Base-by-base conservation (phyloP, 1,140 invertebrate species). In the Cherax quadricarinatus region DNA sequence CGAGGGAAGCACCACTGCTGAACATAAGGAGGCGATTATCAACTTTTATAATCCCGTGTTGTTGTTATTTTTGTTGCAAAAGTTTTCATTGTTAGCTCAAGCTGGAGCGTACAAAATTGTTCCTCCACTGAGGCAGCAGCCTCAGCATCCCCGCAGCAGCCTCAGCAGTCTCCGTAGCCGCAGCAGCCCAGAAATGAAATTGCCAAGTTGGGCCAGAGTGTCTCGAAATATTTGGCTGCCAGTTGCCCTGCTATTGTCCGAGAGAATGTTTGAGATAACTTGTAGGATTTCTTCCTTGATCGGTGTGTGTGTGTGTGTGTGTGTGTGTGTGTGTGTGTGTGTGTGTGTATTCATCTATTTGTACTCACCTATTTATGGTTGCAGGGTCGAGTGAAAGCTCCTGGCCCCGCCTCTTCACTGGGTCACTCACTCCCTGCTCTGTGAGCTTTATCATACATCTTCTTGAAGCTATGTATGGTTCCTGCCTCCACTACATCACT, bases 211-310 rank as follows among this genome's bases (percentile, higher is more conserved):
- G 79, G 21, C 6, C 70, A 30, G 24, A 75, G 70, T 75, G 70
- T n/a, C 70, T 75, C 70, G 66, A 86, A 86, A 86, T 86, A 86
- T 86, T 86, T 53, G 62, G 84, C 53, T 86, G 84, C 9, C 62
- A 86, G 84, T 86, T 86, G 4, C 70, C 62, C 62, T 75, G 62
- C 41, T 62, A 24, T 62, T 86, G 57, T 57, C 62, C 84, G 48
- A 53, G 70, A 21, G 75, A 41, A 86, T 86, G 84, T 62, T 86
- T 86, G 66, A 86, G 84, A 86, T 86, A 75, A 75, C 84, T 86
- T 62, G 24, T 3, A 62, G 66, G 84, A 86, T 86, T 86, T 86
- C 84, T 86, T 73, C 41, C n/a, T 86, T 12, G 57, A 70, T 86
- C 75, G 84, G 84, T 48, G 48, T 24, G 84, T 86, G 70, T 49